A percentile compares a stretch with the other conserved stretches of the same genome.
phyloP scores from a whole-genome alignment of 2,888 invertebrate species.

The Lobophora halterata region DNA sequence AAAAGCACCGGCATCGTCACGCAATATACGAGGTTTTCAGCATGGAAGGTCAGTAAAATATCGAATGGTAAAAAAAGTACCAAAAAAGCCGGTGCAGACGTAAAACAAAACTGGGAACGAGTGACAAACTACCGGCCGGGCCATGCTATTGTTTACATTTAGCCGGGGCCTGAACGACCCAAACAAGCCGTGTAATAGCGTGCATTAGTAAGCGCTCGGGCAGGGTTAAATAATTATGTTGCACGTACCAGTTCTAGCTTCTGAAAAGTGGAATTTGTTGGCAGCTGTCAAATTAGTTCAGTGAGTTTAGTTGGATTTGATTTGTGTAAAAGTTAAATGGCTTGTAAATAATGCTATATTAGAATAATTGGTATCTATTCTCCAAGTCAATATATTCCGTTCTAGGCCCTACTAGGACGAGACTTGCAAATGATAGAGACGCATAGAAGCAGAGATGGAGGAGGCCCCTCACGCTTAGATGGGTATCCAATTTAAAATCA shows the following conservation, averaged over 20 bases:
- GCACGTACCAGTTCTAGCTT: conserved; percentile 20
- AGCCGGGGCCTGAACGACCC: conserved; percentile 25
- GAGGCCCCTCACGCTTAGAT: no score
- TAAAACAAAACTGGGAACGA: conserved; percentile 45
- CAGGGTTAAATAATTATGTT: conserved; percentile 26
- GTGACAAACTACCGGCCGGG: conserved; percentile 52
- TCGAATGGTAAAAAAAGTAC: conserved; percentile 42
- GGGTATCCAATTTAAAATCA: no score
- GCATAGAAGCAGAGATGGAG: no score
- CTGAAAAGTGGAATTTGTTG: conserved; percentile 17
- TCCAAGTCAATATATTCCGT: no score
- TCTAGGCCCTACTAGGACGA: no score
- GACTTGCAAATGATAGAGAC: no score
- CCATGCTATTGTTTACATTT: conserved; percentile 46
- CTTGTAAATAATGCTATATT: not conserved
- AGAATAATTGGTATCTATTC: not conserved
- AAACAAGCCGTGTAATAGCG: conserved; percentile 31
- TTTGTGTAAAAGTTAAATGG: conserved; percentile 4
- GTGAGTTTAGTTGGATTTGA: conserved; percentile 6
- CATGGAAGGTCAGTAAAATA: conserved; percentile 34
- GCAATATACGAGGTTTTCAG: conserved; percentile 23
- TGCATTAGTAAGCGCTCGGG: conserved; percentile 27
- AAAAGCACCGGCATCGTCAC: conserved; percentile 19
- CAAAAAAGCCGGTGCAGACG: conserved; percentile 43
- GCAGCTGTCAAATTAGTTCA: conserved; percentile 28